phyloP scores from a whole-genome alignment of 1,140 invertebrate species.

The Mya arenaria region DNA sequence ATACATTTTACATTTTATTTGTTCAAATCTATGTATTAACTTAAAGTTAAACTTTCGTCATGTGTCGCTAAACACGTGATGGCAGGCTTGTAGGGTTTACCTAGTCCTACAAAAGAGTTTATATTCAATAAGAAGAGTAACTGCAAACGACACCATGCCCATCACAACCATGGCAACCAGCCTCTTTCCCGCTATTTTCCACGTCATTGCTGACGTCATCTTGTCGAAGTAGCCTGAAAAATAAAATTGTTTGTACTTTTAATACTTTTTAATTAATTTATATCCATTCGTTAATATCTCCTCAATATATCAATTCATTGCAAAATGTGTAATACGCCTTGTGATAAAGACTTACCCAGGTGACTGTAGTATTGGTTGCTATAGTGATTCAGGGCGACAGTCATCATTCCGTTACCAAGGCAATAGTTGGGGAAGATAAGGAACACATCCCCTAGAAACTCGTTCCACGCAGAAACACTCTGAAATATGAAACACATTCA shows the following conservation, averaged over 20 bases:
- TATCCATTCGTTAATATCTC: too few relatives aligned
- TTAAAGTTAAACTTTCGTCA: too few relatives aligned
- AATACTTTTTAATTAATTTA: too few relatives aligned
- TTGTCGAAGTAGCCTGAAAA: conserved; percentile 26
- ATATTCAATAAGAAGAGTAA: conserved; percentile 35
- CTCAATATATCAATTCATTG: too few relatives aligned
- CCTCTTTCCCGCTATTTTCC: conserved; percentile 25
- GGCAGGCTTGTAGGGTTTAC: too few relatives aligned
- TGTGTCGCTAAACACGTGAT: too few relatives aligned
- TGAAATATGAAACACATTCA: too few relatives aligned
- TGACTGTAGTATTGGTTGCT: conserved; percentile 41
- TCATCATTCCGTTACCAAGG: conserved; percentile 50
- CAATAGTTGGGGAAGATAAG: conserved; percentile 54
- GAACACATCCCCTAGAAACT: conserved; percentile 31
- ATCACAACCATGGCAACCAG: conserved; percentile 41
- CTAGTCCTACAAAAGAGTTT: conserved; percentile 2
- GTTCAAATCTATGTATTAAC: too few relatives aligned
- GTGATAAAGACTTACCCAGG: conserved; percentile 52
- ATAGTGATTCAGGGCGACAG: conserved; percentile 43
- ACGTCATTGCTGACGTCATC: conserved; percentile 23
- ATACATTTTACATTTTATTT: too few relatives aligned
- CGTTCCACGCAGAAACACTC: conserved; percentile 10
- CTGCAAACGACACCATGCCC: conserved; percentile 26
- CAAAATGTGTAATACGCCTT: too few relatives aligned
- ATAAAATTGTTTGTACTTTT: too few relatives aligned